Conservation (phyloP, 2,113 vertebrate genomes). For the Xerus inauris region DNA sequence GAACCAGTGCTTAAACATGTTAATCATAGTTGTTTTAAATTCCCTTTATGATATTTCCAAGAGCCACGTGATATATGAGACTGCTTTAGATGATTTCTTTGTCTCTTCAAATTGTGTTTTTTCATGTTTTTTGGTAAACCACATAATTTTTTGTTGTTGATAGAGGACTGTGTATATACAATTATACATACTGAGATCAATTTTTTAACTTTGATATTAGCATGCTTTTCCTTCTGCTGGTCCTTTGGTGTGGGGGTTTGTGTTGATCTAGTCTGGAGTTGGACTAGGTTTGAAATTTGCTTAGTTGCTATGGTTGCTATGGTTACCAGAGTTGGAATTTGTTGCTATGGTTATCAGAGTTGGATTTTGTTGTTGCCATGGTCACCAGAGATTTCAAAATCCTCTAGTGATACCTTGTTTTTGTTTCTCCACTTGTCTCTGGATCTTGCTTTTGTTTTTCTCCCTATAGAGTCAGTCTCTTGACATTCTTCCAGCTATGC, state of each 20-base stretch:
- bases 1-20: constrained; percentile 47
- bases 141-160: constrained; percentile 38
- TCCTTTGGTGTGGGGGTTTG: constrained; percentile 43
- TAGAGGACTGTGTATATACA: constrained; percentile 2
- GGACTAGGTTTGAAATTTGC: constrained; percentile 68
- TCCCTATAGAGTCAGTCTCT: not conserved
- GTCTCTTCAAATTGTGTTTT: constrained; percentile 17
- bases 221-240: constrained; percentile 41
- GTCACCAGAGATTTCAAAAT: constrained; percentile 67
- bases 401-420: constrained; percentile 67
- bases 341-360: constrained; percentile 77
- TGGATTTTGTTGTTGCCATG: constrained; percentile 69
- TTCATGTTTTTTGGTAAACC: not conserved
- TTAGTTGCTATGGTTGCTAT: constrained; percentile 69
- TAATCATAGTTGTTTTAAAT: constrained; percentile 62
- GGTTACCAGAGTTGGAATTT: constrained; percentile 70
- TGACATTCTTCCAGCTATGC: constrained; percentile 27
- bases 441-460: constrained; percentile 61
- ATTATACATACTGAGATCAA: not conserved
- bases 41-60: constrained; percentile 37
- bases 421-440: constrained; percentile 65
- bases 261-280: constrained; percentile 65
- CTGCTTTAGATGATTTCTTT: constrained; percentile 44
- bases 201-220: constrained; percentile 49
- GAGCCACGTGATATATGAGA: not conserved